Evolutionary conservation across 2,113 vertebrate genomes (phyloP), one percentile per base, ranked within the genome.

Genomic region (Psephotus haematonotus): DNA sequence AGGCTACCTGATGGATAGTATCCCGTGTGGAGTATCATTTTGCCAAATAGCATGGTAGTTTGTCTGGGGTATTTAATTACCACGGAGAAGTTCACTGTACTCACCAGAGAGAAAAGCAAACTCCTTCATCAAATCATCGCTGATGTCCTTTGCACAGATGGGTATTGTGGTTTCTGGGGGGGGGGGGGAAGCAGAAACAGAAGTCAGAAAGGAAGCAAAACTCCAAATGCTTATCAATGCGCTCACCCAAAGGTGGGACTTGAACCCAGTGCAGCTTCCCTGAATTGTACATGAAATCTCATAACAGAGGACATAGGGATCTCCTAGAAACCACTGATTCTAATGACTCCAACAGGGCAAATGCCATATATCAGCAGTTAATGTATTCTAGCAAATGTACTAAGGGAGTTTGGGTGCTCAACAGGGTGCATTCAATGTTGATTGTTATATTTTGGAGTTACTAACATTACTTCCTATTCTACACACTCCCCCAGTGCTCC

Each of bases 61-160:
- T 23, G 29, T 80, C 78, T 68, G 47, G 64, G 91, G 60, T 44
- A 93, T 95, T 97, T 82, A 75, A 96, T 93, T 96, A 96, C 89
- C 3, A 17, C 25, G 37, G 19, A 46, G 60, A 82, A 59, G 64
- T 44, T 52, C 70, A 55, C 2, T 1, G 0, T 68, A 94, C 98
- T 99, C 97, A 99, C 99, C 99, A 96, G 99, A 99, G 55, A 99
- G 96, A 96, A 99, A 99, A 10, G 99, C 99, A 75, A 99, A 99
- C 90, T 98, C 98, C 85, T 99, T 99, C 98, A 99, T 98, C 97
- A 99, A 97, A 94, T 98, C 99, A 46, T 98, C 98, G 24, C 97
- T 98, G 95, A 99, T 98, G 92, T 99, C 99, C 96, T 98, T 99
- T 90, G 99, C 93, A 95, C 96, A 97, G 60, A 99, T 81, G 65